Evolutionary conservation across 2,113 vertebrate genomes (phyloP).

Genomic region (Syrrhaptes paradoxus): DNA sequence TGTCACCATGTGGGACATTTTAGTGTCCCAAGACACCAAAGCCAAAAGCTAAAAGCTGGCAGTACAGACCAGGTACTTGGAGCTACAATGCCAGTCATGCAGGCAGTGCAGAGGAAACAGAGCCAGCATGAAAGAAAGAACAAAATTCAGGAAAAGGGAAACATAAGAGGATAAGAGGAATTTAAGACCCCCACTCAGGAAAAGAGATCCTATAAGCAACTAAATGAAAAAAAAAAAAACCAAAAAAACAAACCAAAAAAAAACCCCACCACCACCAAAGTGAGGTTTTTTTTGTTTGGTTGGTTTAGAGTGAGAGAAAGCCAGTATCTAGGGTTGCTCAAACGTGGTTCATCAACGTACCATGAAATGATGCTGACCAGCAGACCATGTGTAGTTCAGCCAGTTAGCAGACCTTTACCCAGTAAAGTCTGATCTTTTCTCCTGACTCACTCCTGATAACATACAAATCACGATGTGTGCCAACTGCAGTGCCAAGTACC

Average conservation of each 20-base stretch:
- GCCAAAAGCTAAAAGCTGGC: background rate
- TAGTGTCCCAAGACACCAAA: background rate
- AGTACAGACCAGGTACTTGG: background rate
- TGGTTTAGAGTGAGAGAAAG: too few relatives aligned
- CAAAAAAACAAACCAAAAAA: too few relatives aligned
- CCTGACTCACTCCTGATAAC: background rate
- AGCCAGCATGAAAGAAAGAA: background rate
- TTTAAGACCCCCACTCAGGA: background rate
- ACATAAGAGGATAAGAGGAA: background rate
- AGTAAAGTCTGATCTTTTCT: background rate
- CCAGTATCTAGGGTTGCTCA: background rate
- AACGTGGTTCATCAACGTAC: background rate
- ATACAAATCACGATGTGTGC: background rate
- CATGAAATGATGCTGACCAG: background rate
- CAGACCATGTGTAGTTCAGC: background rate
- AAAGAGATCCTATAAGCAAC: background rate
- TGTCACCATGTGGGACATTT: background rate
- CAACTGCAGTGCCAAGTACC: background rate
- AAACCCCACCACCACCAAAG: too few relatives aligned
- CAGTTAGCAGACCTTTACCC: background rate
- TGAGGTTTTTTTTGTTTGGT: too few relatives aligned
- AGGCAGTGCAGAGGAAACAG: background rate
- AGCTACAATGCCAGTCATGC: fast-evolving
- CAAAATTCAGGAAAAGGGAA: background rate
- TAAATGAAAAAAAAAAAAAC: background rate